Base-by-base conservation (phyloP, 2,888 invertebrate species). In the Stegana nigrithorax region DNA sequence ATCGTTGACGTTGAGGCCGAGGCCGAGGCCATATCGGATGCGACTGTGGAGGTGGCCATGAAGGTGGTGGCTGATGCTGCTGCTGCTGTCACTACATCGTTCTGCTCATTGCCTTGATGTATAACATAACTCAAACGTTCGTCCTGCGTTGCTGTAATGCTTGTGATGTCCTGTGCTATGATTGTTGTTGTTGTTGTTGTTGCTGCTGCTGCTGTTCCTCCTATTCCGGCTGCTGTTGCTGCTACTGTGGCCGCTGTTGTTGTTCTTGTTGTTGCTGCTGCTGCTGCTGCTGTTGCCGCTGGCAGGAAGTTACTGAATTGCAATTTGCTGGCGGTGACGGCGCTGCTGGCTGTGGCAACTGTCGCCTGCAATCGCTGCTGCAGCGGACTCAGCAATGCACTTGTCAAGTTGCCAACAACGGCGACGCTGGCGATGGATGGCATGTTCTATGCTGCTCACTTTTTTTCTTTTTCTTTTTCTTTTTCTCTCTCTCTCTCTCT, bases 61-160 rank as follows among this genome's bases (percentile, higher is more conserved):
- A n/a, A 58, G 10, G 59, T 45, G 44, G 69, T 36, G 14, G 64
- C 12, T 12, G 64, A 47, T 5, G 51, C 27, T n/a, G 66, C 50
- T 6, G 62, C 45, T 27, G 63, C 32, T 29, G 59, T 50, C 21
- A 63, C 62, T 36, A 67, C 25, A 23, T 51, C 63, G 44, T 63
- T 62, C 62, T 53, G 2, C 57, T 47, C 47, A 32, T 10, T 23
- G 4, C 69, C 78, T 70, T 77, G 78, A 75, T 75, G 75, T 77
- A 75, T 78, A 69, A 77, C 69, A 73, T 75, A 77, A 66, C 78
- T 73, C 57, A 75, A 73, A 42, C 75, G 78, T 44, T 67, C 71
- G 69, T 71, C 73, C 67, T 73, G 67, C 67, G 68, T 64, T 69
- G 68, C 32, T 29, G n/a, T n/a, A n/a, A n/a, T n/a, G n/a, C n/a